A percentile compares a stretch with the other conserved stretches of the same genome.
phyloP scores from a whole-genome alignment of 2,797 vertebrate genomes.

The Bucorvus abyssinicus region DNA sequence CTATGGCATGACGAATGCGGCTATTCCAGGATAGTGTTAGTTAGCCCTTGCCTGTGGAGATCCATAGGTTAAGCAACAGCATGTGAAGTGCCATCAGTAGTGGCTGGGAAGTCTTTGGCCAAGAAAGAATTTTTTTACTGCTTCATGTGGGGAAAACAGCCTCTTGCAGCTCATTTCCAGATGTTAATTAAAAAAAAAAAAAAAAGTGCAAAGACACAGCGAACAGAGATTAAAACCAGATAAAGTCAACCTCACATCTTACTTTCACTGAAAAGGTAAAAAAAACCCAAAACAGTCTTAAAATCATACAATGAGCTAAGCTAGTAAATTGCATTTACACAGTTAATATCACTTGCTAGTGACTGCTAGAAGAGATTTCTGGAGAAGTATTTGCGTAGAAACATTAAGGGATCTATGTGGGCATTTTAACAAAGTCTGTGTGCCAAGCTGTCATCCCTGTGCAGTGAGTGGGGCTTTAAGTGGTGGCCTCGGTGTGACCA shows the following conservation, averaged over 20 bases:
- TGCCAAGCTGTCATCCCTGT: not conserved
- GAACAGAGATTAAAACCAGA: not conserved
- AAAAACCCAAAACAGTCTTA: not conserved
- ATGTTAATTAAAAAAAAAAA: not conserved
- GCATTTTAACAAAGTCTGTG: not conserved
- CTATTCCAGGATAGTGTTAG: not conserved
- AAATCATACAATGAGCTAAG: not conserved
- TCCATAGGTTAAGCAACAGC: constrained; percentile 19
- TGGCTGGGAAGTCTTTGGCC: not conserved
- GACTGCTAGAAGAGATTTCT: not conserved
- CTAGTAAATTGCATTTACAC: not conserved
- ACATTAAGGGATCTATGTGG: not conserved
- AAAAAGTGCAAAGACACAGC: not conserved
- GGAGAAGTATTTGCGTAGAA: not conserved
- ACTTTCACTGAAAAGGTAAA: not conserved
- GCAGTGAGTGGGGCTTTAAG: not conserved
- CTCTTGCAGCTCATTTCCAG: not conserved
- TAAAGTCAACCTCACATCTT: not conserved
- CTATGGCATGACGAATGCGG: not conserved
- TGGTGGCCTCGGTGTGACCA: not conserved
- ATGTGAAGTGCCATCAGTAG: not conserved
- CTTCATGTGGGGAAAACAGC: not conserved
- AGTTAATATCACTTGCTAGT: not conserved
- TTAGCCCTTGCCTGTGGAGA: not conserved
- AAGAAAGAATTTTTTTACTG: not conserved